Percentiles rank a stretch among this genome's conserved stretches.
These are phyloP conservation scores for Erinaceus europaeus DNA, from an alignment of 2,113 vertebrate species.

Conservation along the genomic window DNA sequence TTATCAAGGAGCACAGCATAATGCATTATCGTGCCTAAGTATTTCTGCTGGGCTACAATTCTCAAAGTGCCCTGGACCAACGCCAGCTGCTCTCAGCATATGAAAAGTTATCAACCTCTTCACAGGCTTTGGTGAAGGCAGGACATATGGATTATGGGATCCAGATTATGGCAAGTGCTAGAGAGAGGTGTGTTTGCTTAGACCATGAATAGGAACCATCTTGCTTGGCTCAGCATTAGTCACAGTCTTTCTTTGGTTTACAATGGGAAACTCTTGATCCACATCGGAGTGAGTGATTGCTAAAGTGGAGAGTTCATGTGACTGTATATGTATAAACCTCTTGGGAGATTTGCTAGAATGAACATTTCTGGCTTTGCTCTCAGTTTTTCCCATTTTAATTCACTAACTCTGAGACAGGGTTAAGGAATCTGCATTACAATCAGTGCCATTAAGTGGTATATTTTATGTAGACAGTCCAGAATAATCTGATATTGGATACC, in stretches of 20 bases:
- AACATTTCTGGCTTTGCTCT: background rate
- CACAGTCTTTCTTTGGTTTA: background rate
- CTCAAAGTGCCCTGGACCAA: background rate
- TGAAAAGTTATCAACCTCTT: background rate
- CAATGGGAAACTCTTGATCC: background rate
- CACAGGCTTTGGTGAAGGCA: background rate
- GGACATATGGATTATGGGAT: background rate
- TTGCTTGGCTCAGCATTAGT: background rate
- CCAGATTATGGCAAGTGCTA: background rate
- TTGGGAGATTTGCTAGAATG: background rate
- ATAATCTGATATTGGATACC: background rate
- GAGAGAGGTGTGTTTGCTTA: background rate
- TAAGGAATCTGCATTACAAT: background rate
- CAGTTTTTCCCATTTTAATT: background rate
- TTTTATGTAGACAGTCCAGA: background rate
- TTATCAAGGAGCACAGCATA: background rate
- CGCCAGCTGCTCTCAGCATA: background rate
- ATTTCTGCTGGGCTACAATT: background rate
- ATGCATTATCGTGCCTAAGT: background rate
- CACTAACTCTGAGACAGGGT: background rate
- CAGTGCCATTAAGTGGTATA: background rate
- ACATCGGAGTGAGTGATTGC: background rate
- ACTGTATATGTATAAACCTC: background rate
- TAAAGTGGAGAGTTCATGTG: background rate
- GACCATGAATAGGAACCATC: background rate